phyloP scores from a whole-genome alignment of 2,888 invertebrate genomes.

The Phyllotreta cruciferae region DNA sequence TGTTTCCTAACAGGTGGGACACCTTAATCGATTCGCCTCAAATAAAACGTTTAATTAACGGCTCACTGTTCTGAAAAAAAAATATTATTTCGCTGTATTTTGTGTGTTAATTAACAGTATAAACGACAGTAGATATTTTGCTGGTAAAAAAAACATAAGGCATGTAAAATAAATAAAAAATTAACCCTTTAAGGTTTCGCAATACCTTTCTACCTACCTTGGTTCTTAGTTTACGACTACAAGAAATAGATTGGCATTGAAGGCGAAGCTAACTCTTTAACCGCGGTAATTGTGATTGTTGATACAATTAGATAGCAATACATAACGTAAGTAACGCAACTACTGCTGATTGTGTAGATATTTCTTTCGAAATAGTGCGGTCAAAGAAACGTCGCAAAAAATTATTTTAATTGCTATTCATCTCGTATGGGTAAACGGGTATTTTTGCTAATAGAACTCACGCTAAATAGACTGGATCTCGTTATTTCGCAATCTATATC shows the following conservation, averaged over 20 bases:
- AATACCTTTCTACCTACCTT: constrained; percentile 32
- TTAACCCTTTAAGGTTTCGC: constrained; percentile 23
- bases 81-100: too few relatives aligned
- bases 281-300: constrained; percentile 53
- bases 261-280: constrained; percentile 43
- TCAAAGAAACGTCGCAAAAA: constrained; percentile 24
- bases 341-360: constrained; percentile 45
- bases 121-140: background rate
- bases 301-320: constrained; percentile 57
- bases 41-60: background rate
- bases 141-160: background rate
- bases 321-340: constrained; percentile 45
- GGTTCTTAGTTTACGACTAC: constrained; percentile 48
- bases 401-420: constrained; percentile 29
- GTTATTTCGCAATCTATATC: constrained; percentile 5
- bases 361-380: constrained; percentile 34
- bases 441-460: constrained; percentile 15
- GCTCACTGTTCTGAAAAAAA: background rate
- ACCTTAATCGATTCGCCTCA: background rate
- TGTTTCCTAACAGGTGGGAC: constrained; percentile 8
- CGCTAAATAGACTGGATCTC: constrained; percentile 18
- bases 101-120: too few relatives aligned
- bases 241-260: constrained; percentile 55
- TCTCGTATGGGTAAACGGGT: constrained; percentile 17
- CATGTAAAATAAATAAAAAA: constrained; percentile 8